Evolutionary conservation across 1,140 invertebrate genomes (phyloP).

Genomic region (Apis dorsata): DNA sequence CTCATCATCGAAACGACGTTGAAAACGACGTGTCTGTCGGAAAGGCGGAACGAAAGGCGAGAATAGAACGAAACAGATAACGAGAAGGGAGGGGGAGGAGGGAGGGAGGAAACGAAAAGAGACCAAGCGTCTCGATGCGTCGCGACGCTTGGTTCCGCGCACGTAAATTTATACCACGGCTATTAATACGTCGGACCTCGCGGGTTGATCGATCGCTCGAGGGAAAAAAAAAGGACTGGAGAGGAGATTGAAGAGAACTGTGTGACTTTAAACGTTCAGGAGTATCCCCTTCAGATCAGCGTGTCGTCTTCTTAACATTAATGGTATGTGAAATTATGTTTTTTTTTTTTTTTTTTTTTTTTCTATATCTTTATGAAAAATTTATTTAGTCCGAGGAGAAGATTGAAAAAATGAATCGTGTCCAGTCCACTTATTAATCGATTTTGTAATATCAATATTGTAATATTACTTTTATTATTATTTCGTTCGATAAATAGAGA

Average conservation of each 20-base stretch:
- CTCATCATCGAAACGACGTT: not conserved
- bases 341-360: too few species aligned
- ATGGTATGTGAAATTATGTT: too few species aligned
- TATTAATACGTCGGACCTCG: conserved; percentile 58
- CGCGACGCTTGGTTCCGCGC: conserved; percentile 43
- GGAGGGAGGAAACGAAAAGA: not conserved
- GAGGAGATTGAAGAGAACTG: conserved; percentile 55
- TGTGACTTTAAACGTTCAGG: conserved; percentile 47
- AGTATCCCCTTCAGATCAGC: conserved; percentile 17
- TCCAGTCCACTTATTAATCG: too few species aligned
- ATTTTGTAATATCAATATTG: too few species aligned
- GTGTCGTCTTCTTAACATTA: too few species aligned
- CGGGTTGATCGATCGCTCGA: conserved; percentile 58
- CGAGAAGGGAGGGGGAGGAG: not conserved
- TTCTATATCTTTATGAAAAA: too few species aligned
- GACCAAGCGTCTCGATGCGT: not conserved
- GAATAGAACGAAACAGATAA: not conserved
- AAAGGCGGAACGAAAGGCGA: not conserved
- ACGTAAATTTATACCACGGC: conserved; percentile 56
- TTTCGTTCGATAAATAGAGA: too few species aligned
- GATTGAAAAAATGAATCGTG: too few species aligned
- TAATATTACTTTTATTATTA: too few species aligned
- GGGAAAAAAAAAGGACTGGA: conserved; percentile 44
- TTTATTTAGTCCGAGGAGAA: too few species aligned
- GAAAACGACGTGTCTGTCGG: not conserved